These are phyloP conservation scores for Yponomeuta cagnagella DNA, from an alignment of 2,888 invertebrate species.

Conservation along the genomic window DNA sequence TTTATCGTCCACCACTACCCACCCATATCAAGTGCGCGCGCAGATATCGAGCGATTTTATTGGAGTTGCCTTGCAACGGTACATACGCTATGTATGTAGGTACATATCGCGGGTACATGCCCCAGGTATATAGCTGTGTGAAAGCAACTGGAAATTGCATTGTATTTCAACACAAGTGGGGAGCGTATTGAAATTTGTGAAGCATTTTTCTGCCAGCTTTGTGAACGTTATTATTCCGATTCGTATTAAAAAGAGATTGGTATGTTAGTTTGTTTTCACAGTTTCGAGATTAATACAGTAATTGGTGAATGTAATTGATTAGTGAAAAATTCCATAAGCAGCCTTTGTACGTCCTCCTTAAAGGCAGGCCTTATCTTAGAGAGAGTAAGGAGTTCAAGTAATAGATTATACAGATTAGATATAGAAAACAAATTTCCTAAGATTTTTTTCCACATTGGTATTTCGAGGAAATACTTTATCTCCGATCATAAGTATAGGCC, in stretches of 20 bases:
- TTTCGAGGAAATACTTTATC: no score
- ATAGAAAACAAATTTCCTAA: no score
- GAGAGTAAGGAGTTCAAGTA: no score
- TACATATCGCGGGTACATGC: neutral
- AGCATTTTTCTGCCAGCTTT: neutral
- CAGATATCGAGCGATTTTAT: neutral
- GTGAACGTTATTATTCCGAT: neutral
- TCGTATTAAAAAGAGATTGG: neutral
- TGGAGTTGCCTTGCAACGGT: conserved; percentile 2
- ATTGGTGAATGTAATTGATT: no score
- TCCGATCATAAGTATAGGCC: no score
- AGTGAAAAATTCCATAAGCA: no score
- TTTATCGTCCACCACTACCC: neutral
- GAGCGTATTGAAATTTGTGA: neutral
- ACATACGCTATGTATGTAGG: neutral
- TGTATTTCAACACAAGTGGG: neutral
- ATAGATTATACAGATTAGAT: no score
- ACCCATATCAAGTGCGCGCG: neutral
- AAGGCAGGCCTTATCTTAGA: no score
- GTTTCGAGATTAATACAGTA: no score
- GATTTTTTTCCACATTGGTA: no score
- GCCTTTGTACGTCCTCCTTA: no score
- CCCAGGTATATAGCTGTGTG: neutral
- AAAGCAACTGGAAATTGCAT: neutral
- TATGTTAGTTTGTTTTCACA: no score